Evolutionary conservation across 2,797 vertebrate species (phyloP).

Genomic region (Poeciliopsis presidionis): DNA sequence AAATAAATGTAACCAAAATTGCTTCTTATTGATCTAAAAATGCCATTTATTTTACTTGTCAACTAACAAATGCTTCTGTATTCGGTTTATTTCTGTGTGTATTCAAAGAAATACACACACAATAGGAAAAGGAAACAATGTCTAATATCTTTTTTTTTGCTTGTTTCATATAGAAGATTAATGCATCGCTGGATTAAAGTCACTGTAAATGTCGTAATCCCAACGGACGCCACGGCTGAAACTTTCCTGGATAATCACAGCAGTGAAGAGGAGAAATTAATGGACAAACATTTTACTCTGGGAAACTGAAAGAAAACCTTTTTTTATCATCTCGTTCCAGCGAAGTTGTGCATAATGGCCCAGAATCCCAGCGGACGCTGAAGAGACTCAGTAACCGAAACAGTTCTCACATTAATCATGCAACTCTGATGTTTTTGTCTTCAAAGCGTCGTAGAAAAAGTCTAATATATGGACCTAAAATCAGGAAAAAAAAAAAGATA

Average conservation of each 20-base stretch:
- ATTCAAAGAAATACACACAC: neutral
- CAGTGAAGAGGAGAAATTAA: conserved; percentile 16
- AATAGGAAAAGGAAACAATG: conserved; percentile 10
- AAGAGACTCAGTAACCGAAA: conserved; percentile 12
- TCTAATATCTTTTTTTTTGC: conserved; percentile 39
- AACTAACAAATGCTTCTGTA: neutral
- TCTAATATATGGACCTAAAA: conserved; percentile 29
- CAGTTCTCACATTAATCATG: conserved; percentile 26
- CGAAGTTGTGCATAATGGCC: conserved; percentile 17
- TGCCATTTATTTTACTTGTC: neutral
- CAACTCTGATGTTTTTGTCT: conserved; percentile 34
- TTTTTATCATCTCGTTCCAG: conserved; percentile 25
- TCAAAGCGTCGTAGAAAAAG: conserved; percentile 33
- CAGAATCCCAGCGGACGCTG: conserved; percentile 14
- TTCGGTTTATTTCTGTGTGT: conserved; percentile 28
- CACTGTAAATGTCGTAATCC: conserved; percentile 6
- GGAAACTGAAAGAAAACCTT: conserved; percentile 9
- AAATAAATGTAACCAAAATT: neutral
- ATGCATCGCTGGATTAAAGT: conserved; percentile 26
- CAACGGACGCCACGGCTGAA: conserved; percentile 14
- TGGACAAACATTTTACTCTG: conserved; percentile 7
- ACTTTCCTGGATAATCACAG: conserved; percentile 20
- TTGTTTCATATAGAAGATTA: conserved; percentile 51
- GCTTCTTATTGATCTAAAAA: neutral
- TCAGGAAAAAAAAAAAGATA: conserved; percentile 42